Percentiles rank a stretch among this genome's conserved stretches.
phyloP scores from a whole-genome alignment of 2,797 vertebrate genomes.

The Carcharodon carcharias region DNA sequence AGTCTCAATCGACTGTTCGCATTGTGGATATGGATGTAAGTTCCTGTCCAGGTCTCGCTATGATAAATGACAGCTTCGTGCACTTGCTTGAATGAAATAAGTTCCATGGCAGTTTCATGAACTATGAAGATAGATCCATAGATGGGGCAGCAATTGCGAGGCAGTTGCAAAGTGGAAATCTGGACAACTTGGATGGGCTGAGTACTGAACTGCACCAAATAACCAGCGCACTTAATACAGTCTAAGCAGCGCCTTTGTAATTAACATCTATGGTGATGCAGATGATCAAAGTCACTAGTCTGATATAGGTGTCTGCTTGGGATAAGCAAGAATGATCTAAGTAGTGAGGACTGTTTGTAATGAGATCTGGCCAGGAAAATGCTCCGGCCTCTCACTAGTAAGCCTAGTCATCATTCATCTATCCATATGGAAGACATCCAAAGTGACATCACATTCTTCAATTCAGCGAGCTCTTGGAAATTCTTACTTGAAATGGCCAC shows the following conservation, averaged over 20 bases:
- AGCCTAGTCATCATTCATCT: background rate
- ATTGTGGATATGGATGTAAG: too few species aligned
- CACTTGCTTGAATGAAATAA: too few species aligned
- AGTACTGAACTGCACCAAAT: background rate
- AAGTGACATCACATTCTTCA: background rate
- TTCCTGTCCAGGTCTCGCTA: too few species aligned
- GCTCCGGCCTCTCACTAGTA: too few species aligned
- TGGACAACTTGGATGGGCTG: background rate
- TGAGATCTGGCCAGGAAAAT: background rate
- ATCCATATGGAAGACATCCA: background rate
- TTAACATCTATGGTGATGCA: background rate
- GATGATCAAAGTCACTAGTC: background rate
- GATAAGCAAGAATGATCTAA: background rate
- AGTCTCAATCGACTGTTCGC: too few species aligned
- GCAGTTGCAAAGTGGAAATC: background rate
- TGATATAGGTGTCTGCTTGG: background rate
- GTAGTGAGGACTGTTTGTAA: background rate
- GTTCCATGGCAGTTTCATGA: too few species aligned
- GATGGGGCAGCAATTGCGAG: too few species aligned
- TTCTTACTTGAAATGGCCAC: background rate
- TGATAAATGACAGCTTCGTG: too few species aligned
- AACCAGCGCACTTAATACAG: background rate
- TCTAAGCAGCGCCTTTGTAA: background rate
- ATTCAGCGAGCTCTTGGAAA: background rate
- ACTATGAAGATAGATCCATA: too few species aligned